A percentile compares a stretch with the other conserved stretches of the same genome.
These are phyloP conservation scores for Apteryx mantelli DNA, from an alignment of 2,113 vertebrate genomes.

Conservation along the genomic window DNA sequence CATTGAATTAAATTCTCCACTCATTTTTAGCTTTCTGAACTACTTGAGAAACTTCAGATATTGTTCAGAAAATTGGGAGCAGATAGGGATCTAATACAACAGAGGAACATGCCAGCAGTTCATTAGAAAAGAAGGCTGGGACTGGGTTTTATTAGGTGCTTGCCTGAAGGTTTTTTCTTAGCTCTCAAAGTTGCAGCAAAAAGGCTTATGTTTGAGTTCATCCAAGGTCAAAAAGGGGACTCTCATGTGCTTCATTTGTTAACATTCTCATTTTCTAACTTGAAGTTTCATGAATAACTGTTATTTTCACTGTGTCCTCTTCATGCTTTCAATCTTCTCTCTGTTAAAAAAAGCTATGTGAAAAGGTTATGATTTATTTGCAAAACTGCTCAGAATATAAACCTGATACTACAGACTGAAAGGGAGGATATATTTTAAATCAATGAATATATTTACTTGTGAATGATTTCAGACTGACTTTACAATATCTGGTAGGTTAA, in stretches of 20 bases:
- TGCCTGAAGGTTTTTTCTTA: conserved; percentile 11
- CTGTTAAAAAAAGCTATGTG: neutral
- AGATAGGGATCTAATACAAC: neutral
- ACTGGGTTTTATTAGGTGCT: conserved; percentile 1
- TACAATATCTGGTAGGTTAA: neutral
- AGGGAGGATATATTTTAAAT: neutral
- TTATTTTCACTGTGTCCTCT: neutral
- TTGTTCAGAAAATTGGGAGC: neutral
- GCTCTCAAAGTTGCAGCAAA: neutral
- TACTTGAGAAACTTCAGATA: neutral
- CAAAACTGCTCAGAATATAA: neutral
- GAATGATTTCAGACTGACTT: neutral
- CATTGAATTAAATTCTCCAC: neutral
- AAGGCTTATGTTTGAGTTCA: neutral
- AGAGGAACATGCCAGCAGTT: neutral
- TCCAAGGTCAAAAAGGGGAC: neutral
- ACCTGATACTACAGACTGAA: neutral
- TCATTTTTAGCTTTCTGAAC: neutral
- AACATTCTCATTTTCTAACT: neutral
- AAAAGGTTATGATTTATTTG: neutral
- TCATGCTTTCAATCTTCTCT: neutral
- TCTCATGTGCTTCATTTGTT: neutral
- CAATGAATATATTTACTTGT: neutral
- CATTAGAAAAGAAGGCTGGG: neutral
- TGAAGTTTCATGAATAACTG: neutral